A percentile compares a stretch with the other conserved stretches of the same genome.
phyloP scores from a whole-genome alignment of 64 coral and sea anemone genomes.

The Dendronephthya gigantea region DNA sequence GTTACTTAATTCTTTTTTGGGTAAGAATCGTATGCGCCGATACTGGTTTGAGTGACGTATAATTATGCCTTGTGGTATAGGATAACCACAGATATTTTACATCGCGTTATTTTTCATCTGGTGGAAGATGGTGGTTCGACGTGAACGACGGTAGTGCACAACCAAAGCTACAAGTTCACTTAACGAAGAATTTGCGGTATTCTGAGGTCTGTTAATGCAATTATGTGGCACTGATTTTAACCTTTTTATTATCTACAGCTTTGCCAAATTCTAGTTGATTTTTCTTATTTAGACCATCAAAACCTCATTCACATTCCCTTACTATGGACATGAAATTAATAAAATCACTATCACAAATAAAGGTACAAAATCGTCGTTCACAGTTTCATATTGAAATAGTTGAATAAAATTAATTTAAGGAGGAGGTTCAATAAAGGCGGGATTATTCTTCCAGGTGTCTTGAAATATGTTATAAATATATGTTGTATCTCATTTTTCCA shows the following conservation, averaged over 20 bases:
- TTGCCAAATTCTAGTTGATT: background rate
- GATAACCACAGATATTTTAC: background rate
- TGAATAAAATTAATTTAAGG: too few species aligned
- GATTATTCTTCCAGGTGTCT: background rate
- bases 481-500: background rate
- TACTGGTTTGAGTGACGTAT: too few species aligned
- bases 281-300: background rate
- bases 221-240: too few species aligned
- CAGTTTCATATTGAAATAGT: background rate
- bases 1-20: too few species aligned
- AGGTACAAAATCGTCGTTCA: background rate
- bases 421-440: too few species aligned
- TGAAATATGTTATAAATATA: too few species aligned
- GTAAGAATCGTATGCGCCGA: too few species aligned
- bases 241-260: background rate
- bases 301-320: background rate
- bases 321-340: background rate
- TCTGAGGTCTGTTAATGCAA: background rate
- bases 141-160: background rate
- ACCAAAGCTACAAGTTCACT: background rate
- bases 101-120: background rate
- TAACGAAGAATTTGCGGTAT: background rate
- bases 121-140: background rate
- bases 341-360: background rate
- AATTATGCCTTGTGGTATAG: background rate